These are phyloP conservation scores for Muscicapa comitata DNA, from an alignment of 2,797 vertebrate genomes.

Conservation along the genomic window DNA sequence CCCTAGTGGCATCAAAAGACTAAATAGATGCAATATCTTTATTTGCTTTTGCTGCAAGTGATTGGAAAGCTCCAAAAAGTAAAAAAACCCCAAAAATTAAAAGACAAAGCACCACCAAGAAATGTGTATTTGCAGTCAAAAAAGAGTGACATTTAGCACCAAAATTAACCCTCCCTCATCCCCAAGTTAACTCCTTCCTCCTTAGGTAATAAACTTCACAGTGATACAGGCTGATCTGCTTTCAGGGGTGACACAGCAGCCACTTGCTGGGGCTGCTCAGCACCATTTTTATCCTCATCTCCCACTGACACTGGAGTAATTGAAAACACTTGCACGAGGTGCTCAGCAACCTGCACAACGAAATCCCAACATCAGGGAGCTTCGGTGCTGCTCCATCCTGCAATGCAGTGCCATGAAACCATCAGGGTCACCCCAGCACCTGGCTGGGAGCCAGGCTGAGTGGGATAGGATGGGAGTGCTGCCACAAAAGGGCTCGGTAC, in stretches of 20 bases:
- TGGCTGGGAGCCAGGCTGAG: background rate
- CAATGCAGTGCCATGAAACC: background rate
- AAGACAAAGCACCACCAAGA: background rate
- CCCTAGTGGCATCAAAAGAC: accelerated
- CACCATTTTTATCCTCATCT: background rate
- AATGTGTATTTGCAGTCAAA: background rate
- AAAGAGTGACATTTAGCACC: background rate
- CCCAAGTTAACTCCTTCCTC: background rate
- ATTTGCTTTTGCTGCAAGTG: background rate
- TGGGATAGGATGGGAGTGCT: background rate
- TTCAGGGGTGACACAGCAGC: background rate
- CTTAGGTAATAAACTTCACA: background rate
- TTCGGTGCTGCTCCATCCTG: background rate
- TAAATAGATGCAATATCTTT: background rate
- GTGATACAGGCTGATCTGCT: background rate
- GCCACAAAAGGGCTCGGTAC: background rate
- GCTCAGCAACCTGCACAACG: background rate
- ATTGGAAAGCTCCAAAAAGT: background rate
- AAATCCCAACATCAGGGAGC: background rate
- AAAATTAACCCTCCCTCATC: background rate
- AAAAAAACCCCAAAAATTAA: background rate
- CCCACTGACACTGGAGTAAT: background rate
- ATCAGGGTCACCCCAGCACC: background rate
- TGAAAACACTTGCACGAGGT: background rate
- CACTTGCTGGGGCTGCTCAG: background rate